Percentiles rank a stretch among this genome's conserved stretches.
phyloP scores from a whole-genome alignment of 2,888 invertebrate species.

The Gymnoscelis rufifasciata region DNA sequence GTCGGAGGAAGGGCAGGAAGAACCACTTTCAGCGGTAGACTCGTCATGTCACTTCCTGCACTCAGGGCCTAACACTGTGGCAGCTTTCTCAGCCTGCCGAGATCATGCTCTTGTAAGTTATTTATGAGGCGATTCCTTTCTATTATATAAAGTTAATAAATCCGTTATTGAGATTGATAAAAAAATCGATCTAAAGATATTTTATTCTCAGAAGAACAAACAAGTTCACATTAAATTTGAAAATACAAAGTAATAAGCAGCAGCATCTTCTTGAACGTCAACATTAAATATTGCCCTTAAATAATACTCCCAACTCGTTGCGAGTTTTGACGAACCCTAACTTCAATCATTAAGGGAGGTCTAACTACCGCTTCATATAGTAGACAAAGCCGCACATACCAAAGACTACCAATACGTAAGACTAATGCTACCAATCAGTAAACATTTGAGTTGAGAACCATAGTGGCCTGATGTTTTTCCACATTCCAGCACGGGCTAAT shows the following conservation, averaged over 20 bases:
- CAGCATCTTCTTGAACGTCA: too few relatives aligned
- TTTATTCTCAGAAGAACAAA: too few relatives aligned
- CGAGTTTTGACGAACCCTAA: too few relatives aligned
- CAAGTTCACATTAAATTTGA: neutral
- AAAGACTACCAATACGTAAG: too few relatives aligned
- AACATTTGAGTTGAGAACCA: slow-evolving; percentile 9
- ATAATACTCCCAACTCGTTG: too few relatives aligned
- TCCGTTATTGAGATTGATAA: too few relatives aligned
- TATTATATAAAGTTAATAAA: too few relatives aligned
- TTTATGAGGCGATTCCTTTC: neutral
- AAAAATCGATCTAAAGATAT: too few relatives aligned
- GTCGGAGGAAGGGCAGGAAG: slow-evolving; percentile 63
- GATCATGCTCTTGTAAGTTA: slow-evolving; percentile 80
- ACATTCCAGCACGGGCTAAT: slow-evolving; percentile 82
- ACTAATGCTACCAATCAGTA: neutral
- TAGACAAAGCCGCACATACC: too few relatives aligned
- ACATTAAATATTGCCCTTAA: too few relatives aligned
- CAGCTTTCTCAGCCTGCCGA: slow-evolving; percentile 83
- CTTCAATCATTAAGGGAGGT: neutral
- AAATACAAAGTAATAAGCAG: too few relatives aligned
- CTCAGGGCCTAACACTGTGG: slow-evolving; percentile 75
- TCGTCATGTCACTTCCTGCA: slow-evolving; percentile 83
- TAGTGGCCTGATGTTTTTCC: slow-evolving; percentile 19
- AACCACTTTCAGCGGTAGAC: slow-evolving; percentile 54
- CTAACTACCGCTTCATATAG: too few relatives aligned